These are phyloP conservation scores for Melanogrammus aeglefinus DNA, from an alignment of 2,797 vertebrate genomes.

Conservation along the genomic window DNA sequence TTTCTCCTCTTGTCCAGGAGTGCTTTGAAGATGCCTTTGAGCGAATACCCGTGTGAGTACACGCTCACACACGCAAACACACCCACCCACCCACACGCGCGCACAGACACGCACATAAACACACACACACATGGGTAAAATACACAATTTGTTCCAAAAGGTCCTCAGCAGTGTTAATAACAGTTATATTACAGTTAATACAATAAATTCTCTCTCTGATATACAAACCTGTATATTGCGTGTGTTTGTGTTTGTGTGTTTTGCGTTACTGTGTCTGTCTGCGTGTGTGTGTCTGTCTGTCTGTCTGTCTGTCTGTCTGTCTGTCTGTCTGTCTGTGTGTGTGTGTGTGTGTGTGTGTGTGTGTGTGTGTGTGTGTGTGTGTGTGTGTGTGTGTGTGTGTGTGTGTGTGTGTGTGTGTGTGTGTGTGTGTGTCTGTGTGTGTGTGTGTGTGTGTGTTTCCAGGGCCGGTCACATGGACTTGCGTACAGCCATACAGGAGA, in stretches of 20 bases:
- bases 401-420: not conserved
- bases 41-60: slow-evolving; percentile 63
- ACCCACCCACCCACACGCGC: slow-evolving; percentile 9
- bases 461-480: slow-evolving; percentile 88
- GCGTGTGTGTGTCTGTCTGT: too few species aligned
- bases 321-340: not conserved
- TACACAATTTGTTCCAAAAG: too few species aligned
- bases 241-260: too few species aligned
- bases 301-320: not conserved
- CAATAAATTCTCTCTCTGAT: not conserved
- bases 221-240: too few species aligned
- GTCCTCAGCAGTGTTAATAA: not conserved
- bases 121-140: not conserved
- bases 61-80: slow-evolving; percentile 18
- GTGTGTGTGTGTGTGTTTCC: slow-evolving; percentile 17
- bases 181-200: not conserved
- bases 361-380: not conserved
- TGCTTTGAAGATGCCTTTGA: slow-evolving; percentile 68
- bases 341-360: too few species aligned
- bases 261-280: too few species aligned
- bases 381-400: not conserved
- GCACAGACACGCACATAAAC: not conserved
- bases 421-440: not conserved
- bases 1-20: slow-evolving; percentile 51
- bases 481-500: slow-evolving; percentile 84